Base-by-base conservation (phyloP, 2,888 invertebrate species). In the Bellardia pandia region DNA sequence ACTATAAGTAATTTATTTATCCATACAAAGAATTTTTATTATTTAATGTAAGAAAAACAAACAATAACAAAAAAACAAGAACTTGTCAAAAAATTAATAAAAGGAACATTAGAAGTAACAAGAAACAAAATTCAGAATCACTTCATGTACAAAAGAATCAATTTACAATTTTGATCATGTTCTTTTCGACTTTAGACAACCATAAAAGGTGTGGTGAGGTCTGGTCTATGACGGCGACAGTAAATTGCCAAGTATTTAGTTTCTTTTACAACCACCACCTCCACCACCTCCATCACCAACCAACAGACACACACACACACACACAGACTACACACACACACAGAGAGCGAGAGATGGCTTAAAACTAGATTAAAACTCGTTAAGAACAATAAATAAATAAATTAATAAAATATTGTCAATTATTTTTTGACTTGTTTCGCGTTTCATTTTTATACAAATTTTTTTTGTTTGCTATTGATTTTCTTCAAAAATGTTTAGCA, bases 91-190 rank as follows among this genome's bases (percentile, higher is more conserved):
- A 72, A 48, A 37, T 37, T 30, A 74, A 37, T 37, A 74, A 72
- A 64, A 71, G 33, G 37, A 71, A 71, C 76, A 5, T 37, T 37
- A 6, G 62, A 60, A 81, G n/a, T 58, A 45, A 33, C 7, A 23
- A 79, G 14, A n/a, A 23, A 71, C 0, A 51, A 51, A 3, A 33
- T 58, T 14, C 16, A 9, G 40, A 77, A n/a, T 64, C 9, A 68
- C 45, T 80, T 48, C 62, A 80, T 85, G 79, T 69, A 75, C 45
- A 80, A 74, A 85, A 85, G 79, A 85, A 85, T 85, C 69, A 85
- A 85, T 85, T 85, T 85, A 85, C 79, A 75, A 80, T 80, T 80
- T 80, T 16, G 69, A 80, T 85, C 85, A 76, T 85, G 79, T 85
- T 77, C 64, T 62, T 83, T 83, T 6, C 14, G 62, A 71, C 45